Conservation (phyloP, 2,888 invertebrate species). For the Meliscaeva auricollis region DNA sequence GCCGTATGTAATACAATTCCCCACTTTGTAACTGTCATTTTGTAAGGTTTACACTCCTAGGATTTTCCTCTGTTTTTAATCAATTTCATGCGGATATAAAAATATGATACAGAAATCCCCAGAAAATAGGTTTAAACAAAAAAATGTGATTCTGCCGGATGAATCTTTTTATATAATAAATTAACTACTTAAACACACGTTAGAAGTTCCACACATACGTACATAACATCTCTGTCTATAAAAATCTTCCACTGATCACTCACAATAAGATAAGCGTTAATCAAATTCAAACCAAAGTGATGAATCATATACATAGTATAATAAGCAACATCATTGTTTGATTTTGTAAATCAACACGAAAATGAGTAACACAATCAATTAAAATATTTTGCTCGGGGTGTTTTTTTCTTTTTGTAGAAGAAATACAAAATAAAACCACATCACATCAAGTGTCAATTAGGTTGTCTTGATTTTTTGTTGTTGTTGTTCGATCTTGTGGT, state of each 20-base stretch:
- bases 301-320: conserved; percentile 5
- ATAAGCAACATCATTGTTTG: not conserved
- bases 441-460: conserved; percentile 31
- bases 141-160: no score
- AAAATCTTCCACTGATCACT: not conserved
- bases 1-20: no score
- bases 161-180: not conserved
- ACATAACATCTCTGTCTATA: not conserved
- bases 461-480: conserved; percentile 3
- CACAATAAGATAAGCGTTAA: not conserved
- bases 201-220: no score
- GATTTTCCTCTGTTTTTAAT: no score
- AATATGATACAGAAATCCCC: no score
- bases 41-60: no score
- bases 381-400: conserved; percentile 3
- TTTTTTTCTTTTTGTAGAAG: no score
- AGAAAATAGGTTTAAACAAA: no score
- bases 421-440: conserved; percentile 14
- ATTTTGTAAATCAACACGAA: conserved; percentile 27
- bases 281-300: conserved; percentile 12
- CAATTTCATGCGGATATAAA: no score
- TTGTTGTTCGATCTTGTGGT: not conserved
- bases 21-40: no score
- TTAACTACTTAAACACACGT: not conserved
- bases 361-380: conserved; percentile 35